Conservation (phyloP, 2,113 vertebrate genomes). For the Pipra filicauda region DNA sequence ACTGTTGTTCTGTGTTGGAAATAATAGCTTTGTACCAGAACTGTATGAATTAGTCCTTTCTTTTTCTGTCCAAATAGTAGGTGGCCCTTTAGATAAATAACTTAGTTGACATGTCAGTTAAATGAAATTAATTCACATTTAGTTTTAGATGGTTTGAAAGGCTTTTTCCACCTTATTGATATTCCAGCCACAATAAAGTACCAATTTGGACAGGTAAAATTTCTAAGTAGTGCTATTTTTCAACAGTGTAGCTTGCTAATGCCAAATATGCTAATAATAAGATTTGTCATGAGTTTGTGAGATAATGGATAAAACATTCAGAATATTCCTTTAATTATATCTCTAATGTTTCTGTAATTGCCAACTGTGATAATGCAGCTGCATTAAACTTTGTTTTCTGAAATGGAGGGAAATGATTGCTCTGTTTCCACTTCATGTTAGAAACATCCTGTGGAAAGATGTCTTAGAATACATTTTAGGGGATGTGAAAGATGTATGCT, state of each 20-base stretch:
- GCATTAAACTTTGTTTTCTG: background rate
- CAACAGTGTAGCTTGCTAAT: background rate
- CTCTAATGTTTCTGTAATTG: background rate
- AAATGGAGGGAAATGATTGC: background rate
- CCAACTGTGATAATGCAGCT: background rate
- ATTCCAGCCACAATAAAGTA: background rate
- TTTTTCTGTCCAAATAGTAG: background rate
- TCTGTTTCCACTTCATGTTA: fast-evolving
- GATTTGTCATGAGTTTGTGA: background rate
- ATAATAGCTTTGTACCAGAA: background rate
- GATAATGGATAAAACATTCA: background rate
- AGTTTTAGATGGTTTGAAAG: background rate
- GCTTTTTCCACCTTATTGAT: background rate
- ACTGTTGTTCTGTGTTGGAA: background rate
- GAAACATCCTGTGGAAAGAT: background rate
- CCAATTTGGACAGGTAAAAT: background rate
- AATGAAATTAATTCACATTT: background rate
- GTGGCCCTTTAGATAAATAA: background rate
- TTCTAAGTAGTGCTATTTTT: background rate
- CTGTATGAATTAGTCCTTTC: background rate
- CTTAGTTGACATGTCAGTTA: background rate
- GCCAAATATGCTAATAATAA: background rate
- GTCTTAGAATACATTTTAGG: background rate
- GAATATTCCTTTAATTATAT: background rate
- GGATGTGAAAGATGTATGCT: background rate